Evolutionary conservation across 2,888 invertebrate genomes (phyloP), one percentile per base, ranked within the genome.

Genomic region (Platycnemis pennipes): DNA sequence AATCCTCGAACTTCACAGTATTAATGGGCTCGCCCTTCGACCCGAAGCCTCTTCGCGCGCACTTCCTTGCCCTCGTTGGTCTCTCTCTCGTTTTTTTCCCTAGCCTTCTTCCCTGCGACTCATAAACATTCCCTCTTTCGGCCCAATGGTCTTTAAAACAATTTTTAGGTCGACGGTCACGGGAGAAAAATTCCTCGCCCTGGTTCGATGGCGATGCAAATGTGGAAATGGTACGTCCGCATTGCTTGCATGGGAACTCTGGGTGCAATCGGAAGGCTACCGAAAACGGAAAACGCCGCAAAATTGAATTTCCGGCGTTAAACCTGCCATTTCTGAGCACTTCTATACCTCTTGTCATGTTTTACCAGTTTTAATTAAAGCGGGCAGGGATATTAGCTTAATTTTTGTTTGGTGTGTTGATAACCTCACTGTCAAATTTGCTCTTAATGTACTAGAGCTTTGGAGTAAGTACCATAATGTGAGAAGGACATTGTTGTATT

Each of bases 61-160:
- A 19, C n/a, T 49, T 89, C 46, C 88, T 45, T 42, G 26, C 26
- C n/a, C 19, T 5, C n/a, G n/a, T 56, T 31, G 44, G 44, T 44
- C 91, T 22, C n/a, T 5, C 42, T n/a, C 8, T 63, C 53, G 37
- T 56, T 42, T 31, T 19, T 89, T 56, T 89, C 56, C 22, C 56
- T 26, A 87, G 26, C 8, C 46, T 26, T n/a, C n/a, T 46, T 46
- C 45, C 22, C 56, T 89, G 56, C 77, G 11, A 77, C 77, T 37
- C 77, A 77, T 77, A 77, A 77, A 77, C 31, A 77, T 77, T 77
- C 31, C 11, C 37, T 77, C 77, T 77, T 77, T 37, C 77, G 16
- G 77, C 31, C 37, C 77, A 77, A 77, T 77, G 77, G 77, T 77
- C 77, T 77, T 77, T 77, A 77, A 77, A 77, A 77, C 77, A 77